Percentiles rank a stretch among this genome's conserved stretches.
phyloP scores from a whole-genome alignment of 1,140 invertebrate species.

The Papilio polyxenes region DNA sequence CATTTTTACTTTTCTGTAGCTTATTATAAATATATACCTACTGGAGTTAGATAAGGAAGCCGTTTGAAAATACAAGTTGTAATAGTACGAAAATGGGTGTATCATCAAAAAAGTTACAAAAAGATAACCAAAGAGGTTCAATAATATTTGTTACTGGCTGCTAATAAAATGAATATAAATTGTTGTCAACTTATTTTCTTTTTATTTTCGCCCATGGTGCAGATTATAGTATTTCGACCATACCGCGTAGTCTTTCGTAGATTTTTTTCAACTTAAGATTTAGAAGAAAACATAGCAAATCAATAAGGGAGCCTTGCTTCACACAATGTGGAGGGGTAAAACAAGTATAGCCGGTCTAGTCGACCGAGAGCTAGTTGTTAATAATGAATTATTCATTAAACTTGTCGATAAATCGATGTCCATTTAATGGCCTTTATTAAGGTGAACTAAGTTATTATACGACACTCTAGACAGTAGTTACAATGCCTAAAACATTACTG shows the following conservation, averaged over 20 bases:
- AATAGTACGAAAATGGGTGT: no score
- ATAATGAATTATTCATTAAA: slow-evolving; percentile 18
- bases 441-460: not conserved
- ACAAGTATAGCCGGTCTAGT: not conserved
- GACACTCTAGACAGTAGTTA: not conserved
- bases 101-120: no score
- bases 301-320: not conserved
- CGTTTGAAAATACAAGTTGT: no score
- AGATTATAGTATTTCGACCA: no score
- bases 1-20: not conserved
- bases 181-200: no score
- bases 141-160: not conserved
- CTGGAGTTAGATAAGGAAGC: no score
- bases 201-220: no score
- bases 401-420: not conserved
- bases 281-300: not conserved
- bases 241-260: not conserved
- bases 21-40: not conserved
- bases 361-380: slow-evolving; percentile 16
- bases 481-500: not conserved
- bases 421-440: slow-evolving; percentile 5
- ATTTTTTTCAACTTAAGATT: not conserved
- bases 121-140: not conserved
- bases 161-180: not conserved
- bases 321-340: not conserved